Percentiles rank a stretch among this genome's conserved stretches.
phyloP scores from a whole-genome alignment of 2,797 vertebrate genomes.

The Triplophysa yarkandensis region DNA sequence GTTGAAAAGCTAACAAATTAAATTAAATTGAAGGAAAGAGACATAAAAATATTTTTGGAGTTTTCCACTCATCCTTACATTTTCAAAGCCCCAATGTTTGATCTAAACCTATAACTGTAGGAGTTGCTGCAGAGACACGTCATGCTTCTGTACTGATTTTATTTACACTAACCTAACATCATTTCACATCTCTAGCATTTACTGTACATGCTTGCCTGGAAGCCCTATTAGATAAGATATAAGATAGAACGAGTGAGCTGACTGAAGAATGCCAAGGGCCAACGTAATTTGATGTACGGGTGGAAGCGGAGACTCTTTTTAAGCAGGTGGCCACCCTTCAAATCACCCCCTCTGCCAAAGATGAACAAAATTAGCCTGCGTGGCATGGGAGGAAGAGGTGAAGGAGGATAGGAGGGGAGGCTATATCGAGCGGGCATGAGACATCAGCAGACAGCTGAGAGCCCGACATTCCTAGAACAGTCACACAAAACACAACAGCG shows the following conservation, averaged over 20 bases:
- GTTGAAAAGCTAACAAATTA: no score
- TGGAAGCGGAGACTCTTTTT: slow-evolving; percentile 55
- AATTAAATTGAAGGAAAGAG: no score
- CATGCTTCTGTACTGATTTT: not conserved
- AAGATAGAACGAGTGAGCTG: slow-evolving; percentile 43
- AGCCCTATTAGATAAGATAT: slow-evolving; percentile 8
- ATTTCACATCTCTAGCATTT: not conserved
- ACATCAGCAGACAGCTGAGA: slow-evolving; percentile 57
- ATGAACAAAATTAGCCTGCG: slow-evolving; percentile 50
- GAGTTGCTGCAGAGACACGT: no score
- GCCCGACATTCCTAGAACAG: slow-evolving; percentile 52
- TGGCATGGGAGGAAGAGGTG: slow-evolving; percentile 23
- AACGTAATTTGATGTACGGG: slow-evolving; percentile 59
- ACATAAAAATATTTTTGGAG: no score
- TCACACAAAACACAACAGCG: slow-evolving; percentile 27
- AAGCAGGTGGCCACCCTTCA: slow-evolving; percentile 59
- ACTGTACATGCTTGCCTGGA: slow-evolving; percentile 18
- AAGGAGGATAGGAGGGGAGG: slow-evolving; percentile 13
- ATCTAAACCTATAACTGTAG: no score
- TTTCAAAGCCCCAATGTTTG: no score
- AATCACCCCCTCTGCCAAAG: slow-evolving; percentile 58
- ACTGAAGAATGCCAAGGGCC: slow-evolving; percentile 55
- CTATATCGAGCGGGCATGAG: slow-evolving; percentile 51
- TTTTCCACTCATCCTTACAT: no score
- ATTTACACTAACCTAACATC: not conserved